Percentiles rank a stretch among this genome's conserved stretches.
These are phyloP conservation scores for Strigamia transsilvanica DNA, from an alignment of 2,888 invertebrate genomes.

Conservation along the genomic window DNA sequence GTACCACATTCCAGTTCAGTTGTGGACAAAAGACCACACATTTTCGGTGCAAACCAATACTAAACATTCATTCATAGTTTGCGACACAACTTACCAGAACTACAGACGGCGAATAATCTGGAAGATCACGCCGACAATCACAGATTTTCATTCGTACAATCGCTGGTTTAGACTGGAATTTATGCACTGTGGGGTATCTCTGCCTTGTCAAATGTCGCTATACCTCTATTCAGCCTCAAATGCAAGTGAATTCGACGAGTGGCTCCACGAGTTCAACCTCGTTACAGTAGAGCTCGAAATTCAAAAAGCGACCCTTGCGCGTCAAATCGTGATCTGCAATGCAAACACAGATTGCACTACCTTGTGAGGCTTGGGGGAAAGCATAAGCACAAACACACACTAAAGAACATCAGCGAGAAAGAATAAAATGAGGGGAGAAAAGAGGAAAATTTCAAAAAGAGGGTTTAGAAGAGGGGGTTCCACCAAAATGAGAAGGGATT, in stretches of 20 bases:
- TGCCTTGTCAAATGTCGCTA: no score
- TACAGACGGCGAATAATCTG: no score
- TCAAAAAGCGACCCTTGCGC: slow-evolving; percentile 38
- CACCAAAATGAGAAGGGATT: background rate
- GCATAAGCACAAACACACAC: background rate
- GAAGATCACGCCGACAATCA: no score
- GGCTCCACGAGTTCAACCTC: slow-evolving; percentile 41
- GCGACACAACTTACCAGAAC: no score
- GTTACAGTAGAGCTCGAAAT: slow-evolving; percentile 29
- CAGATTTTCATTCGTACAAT: no score
- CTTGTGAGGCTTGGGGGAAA: background rate
- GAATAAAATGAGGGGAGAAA: slow-evolving; percentile 29
- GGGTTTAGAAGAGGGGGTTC: background rate
- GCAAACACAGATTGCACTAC: slow-evolving; percentile 27
- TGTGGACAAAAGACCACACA: no score
- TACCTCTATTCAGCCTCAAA: slow-evolving; percentile 10
- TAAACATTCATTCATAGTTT: background rate
- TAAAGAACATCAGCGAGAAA: slow-evolving; percentile 2
- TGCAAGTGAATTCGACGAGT: slow-evolving; percentile 27
- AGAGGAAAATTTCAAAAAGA: slow-evolving; percentile 9
- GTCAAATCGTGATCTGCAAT: slow-evolving; percentile 44
- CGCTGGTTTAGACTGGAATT: no score
- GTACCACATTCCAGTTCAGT: no score
- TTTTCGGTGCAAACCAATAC: no score
- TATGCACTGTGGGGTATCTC: no score